phyloP scores from a whole-genome alignment of 1,140 invertebrate species.

The Ctenoplectra terminalis region DNA sequence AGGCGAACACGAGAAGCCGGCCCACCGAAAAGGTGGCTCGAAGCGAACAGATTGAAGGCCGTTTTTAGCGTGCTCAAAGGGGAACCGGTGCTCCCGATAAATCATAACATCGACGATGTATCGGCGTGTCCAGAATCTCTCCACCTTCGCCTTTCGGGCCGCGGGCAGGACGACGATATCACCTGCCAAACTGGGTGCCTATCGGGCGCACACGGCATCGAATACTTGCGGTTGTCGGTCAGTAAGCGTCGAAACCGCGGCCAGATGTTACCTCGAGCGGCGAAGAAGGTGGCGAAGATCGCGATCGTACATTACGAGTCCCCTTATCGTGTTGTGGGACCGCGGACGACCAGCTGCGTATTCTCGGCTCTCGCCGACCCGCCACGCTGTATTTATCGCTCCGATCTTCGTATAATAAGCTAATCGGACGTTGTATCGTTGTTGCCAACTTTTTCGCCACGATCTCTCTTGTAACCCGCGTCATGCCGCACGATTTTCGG shows the following conservation, averaged over 20 bases:
- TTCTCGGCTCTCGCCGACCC: slow-evolving; percentile 14
- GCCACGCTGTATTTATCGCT: slow-evolving; percentile 50
- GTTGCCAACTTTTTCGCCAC: slow-evolving; percentile 39
- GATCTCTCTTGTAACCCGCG: not conserved
- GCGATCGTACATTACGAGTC: slow-evolving; percentile 63
- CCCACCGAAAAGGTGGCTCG: not conserved
- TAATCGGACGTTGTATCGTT: slow-evolving; percentile 63
- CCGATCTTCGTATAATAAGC: slow-evolving; percentile 56
- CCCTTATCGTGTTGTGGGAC: slow-evolving; percentile 36
- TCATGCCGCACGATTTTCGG: slow-evolving; percentile 1
- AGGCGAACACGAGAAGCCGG: not conserved
- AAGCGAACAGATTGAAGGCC: slow-evolving; percentile 30
- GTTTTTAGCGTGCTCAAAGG: not conserved
- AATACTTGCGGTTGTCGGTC: slow-evolving; percentile 59
- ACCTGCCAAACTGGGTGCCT: slow-evolving; percentile 63
- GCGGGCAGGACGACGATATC: slow-evolving; percentile 58
- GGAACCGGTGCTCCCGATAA: slow-evolving; percentile 54
- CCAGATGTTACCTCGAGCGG: slow-evolving; percentile 62
- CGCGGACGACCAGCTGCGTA: slow-evolving; percentile 61
- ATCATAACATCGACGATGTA: slow-evolving; percentile 61
- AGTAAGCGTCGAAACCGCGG: slow-evolving; percentile 68
- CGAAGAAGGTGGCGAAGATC: slow-evolving; percentile 56
- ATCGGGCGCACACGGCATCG: slow-evolving; percentile 39
- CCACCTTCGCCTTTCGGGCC: slow-evolving; percentile 65
- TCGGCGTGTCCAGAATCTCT: slow-evolving; percentile 53